These are phyloP conservation scores for Cynodonichthys magdalenae DNA, from an alignment of 2,797 vertebrate species.

Conservation along the genomic window DNA sequence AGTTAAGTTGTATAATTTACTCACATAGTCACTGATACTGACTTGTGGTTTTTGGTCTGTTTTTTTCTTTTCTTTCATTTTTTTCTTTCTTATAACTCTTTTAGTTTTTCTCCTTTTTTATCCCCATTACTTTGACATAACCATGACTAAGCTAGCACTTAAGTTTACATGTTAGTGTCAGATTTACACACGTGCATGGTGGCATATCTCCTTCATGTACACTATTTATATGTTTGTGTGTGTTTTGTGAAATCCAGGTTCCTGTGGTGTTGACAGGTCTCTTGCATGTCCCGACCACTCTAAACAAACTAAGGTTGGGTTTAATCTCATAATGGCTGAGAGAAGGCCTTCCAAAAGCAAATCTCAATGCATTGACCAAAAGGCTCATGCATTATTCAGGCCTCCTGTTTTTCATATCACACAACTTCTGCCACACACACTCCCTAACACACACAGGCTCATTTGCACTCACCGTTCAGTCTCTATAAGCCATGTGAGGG, in stretches of 20 bases:
- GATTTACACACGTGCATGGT: background rate
- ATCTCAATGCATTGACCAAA: constrained; percentile 83
- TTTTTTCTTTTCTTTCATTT: constrained; percentile 7
- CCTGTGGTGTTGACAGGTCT: constrained; percentile 78
- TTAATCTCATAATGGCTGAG: constrained; percentile 85
- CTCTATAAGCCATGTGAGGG: constrained; percentile 18
- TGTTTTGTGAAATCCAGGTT: constrained; percentile 48
- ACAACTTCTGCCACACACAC: constrained; percentile 56
- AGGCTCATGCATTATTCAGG: constrained; percentile 84
- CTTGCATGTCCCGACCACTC: constrained; percentile 68
- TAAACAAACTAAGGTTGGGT: constrained; percentile 79
- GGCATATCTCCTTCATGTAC: background rate
- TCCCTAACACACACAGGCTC: constrained; percentile 38
- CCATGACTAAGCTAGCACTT: background rate
- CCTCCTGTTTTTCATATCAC: constrained; percentile 69
- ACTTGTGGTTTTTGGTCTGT: constrained; percentile 1
- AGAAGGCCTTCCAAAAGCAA: constrained; percentile 81
- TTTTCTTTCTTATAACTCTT: background rate
- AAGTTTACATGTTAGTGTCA: background rate
- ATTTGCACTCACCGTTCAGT: constrained; percentile 40
- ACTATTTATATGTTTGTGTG: background rate
- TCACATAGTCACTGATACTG: constrained; percentile 20
- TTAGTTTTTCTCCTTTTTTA: background rate
- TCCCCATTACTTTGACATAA: background rate
- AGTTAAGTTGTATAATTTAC: constrained; percentile 52